Evolutionary conservation across 1,140 invertebrate genomes (phyloP).

Genomic region (Drosophila sulfurigaster): DNA sequence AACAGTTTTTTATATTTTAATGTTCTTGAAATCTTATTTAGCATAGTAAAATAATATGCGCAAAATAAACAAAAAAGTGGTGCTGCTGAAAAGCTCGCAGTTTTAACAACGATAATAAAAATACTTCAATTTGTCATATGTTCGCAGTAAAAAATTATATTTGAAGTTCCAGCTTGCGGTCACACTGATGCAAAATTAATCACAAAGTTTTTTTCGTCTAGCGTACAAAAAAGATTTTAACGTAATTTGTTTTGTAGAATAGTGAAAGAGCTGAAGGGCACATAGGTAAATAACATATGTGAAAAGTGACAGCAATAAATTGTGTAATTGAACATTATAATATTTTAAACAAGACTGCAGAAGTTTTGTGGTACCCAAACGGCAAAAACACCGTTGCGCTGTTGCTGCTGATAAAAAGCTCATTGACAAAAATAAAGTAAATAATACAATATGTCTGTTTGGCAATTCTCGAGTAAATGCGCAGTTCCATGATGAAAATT

Average conservation of each 20-base stretch:
- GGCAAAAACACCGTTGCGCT: constrained; percentile 23
- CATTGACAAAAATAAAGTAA: constrained; percentile 63
- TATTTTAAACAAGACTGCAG: neutral
- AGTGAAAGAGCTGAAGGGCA: neutral
- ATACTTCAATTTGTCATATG: neutral
- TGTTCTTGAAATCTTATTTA: too few relatives aligned
- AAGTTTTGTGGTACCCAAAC: neutral
- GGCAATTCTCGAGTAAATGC: constrained; percentile 47
- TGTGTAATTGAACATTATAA: neutral
- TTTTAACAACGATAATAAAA: too few relatives aligned
- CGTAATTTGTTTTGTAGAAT: constrained; percentile 24
- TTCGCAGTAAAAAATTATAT: neutral
- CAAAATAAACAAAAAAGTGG: too few relatives aligned
- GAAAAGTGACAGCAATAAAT: neutral
- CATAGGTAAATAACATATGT: constrained; percentile 25
- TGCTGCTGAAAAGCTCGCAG: too few relatives aligned
- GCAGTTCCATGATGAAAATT: constrained; percentile 53
- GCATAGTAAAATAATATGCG: too few relatives aligned
- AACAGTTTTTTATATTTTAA: too few relatives aligned
- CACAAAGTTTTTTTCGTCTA: constrained; percentile 37
- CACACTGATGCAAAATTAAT: constrained; percentile 24
- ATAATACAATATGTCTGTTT: constrained; percentile 55
- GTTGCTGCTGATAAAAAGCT: constrained; percentile 65
- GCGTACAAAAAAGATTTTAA: constrained; percentile 20
- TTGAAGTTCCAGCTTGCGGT: neutral